Conservation (phyloP, 2,888 invertebrate genomes). For the Sesia bembeciformis region DNA sequence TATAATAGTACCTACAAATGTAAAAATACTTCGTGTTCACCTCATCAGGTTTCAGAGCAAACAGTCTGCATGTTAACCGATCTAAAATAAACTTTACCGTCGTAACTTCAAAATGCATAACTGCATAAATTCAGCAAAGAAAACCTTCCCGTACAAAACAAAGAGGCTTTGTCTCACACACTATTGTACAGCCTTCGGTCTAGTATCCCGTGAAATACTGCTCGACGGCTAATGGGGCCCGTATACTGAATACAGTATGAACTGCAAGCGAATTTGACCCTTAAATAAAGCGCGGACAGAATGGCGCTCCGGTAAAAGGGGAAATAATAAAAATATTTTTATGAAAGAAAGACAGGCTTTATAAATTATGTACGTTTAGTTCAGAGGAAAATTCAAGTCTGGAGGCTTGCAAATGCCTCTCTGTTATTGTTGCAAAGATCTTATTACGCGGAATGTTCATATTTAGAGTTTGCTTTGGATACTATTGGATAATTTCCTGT, state of each 20-base stretch:
- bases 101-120: neutral
- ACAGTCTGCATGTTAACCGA: neutral
- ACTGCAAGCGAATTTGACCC: conserved; percentile 23
- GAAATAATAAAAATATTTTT: conserved; percentile 36
- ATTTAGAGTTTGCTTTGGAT: no score
- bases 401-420: neutral
- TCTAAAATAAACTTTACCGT: neutral
- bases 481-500: no score
- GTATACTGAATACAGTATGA: conserved; percentile 12
- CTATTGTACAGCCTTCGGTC: conserved; percentile 27
- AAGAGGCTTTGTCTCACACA: conserved; percentile 28
- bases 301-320: conserved; percentile 25
- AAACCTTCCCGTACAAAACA: conserved; percentile 12
- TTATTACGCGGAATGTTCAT: neutral
- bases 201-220: conserved; percentile 20
- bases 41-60: no score
- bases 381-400: neutral
- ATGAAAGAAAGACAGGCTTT: conserved; percentile 23
- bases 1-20: no score
- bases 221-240: conserved; percentile 10
- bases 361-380: conserved; percentile 29
- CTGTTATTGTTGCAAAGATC: neutral
- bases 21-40: no score
- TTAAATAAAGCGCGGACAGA: conserved; percentile 17
- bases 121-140: neutral